phyloP scores from a whole-genome alignment of 2,888 invertebrate species.

The Metopia argyrocephala region DNA sequence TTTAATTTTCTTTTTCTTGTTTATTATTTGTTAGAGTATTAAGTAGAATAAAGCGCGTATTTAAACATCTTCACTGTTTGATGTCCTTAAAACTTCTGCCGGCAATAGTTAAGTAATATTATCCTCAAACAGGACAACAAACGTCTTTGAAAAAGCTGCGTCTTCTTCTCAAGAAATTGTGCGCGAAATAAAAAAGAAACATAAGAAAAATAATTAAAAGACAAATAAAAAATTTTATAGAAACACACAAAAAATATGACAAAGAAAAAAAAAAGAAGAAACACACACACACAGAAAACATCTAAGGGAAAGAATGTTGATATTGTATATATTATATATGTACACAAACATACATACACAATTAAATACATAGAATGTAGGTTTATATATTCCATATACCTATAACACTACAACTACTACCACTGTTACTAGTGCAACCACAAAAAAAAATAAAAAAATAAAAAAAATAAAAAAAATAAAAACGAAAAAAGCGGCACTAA shows the following conservation, averaged over 20 bases:
- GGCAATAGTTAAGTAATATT: slow-evolving; percentile 67
- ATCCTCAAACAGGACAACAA: slow-evolving; percentile 74
- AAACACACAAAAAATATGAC: slow-evolving; percentile 32
- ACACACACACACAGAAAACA: slow-evolving; percentile 15
- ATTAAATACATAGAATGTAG: too few relatives aligned
- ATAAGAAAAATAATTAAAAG: slow-evolving; percentile 26
- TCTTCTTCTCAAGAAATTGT: slow-evolving; percentile 70
- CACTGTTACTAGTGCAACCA: slow-evolving; percentile 11
- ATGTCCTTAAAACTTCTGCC: slow-evolving; percentile 76
- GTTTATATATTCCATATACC: neutral
- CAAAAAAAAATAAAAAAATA: too few relatives aligned
- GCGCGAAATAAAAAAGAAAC: slow-evolving; percentile 67
- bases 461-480: too few relatives aligned
- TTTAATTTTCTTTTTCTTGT: slow-evolving; percentile 14
- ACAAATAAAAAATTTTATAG: slow-evolving; percentile 34
- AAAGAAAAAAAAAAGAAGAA: slow-evolving; percentile 30
- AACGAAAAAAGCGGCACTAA: neutral
- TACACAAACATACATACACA: slow-evolving; percentile 4
- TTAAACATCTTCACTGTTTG: slow-evolving; percentile 75
- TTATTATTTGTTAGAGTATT: neutral
- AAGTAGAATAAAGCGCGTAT: slow-evolving; percentile 32
- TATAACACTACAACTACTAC: slow-evolving; percentile 3
- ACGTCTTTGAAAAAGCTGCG: slow-evolving; percentile 59
- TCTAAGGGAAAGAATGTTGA: slow-evolving; percentile 17
- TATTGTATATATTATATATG: neutral